Conservation (phyloP, 2,797 vertebrate genomes). For the Microhierax caerulescens region DNA sequence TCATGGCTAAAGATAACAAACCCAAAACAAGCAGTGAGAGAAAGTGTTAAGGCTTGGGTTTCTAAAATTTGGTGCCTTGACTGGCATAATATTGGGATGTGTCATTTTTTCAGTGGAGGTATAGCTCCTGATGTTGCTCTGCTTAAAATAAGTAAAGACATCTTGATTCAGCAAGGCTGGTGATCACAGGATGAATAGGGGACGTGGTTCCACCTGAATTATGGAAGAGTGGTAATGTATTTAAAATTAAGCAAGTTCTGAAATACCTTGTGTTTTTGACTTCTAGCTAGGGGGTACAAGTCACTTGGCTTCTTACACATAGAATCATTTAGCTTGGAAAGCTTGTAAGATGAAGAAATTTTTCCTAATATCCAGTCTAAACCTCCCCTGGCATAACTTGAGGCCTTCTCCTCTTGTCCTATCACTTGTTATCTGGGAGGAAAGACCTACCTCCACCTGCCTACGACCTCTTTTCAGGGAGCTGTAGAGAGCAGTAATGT, state of each 20-base stretch:
- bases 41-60: not conserved
- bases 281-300: not conserved
- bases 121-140: not conserved
- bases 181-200: not conserved
- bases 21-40: not conserved
- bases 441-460: too few species aligned
- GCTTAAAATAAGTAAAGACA: not conserved
- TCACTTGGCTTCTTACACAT: not conserved
- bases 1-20: not conserved
- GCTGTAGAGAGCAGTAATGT: too few species aligned
- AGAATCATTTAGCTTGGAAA: too few species aligned
- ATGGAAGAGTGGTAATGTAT: not conserved
- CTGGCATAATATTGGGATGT: accelerated
- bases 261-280: not conserved
- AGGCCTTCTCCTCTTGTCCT: too few species aligned
- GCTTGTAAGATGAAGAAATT: too few species aligned
- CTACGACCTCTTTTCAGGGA: too few species aligned
- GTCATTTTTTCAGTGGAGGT: not conserved
- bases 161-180: not conserved
- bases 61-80: not conserved
- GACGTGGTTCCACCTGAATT: not conserved
- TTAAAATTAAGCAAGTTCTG: not conserved
- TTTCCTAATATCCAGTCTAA: too few species aligned
- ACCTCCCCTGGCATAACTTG: too few species aligned
- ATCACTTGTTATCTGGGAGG: too few species aligned